Evolutionary conservation across 2,113 vertebrate genomes (phyloP), one percentile per base, ranked within the genome.

Genomic region (Psilopogon haemacephalus): DNA sequence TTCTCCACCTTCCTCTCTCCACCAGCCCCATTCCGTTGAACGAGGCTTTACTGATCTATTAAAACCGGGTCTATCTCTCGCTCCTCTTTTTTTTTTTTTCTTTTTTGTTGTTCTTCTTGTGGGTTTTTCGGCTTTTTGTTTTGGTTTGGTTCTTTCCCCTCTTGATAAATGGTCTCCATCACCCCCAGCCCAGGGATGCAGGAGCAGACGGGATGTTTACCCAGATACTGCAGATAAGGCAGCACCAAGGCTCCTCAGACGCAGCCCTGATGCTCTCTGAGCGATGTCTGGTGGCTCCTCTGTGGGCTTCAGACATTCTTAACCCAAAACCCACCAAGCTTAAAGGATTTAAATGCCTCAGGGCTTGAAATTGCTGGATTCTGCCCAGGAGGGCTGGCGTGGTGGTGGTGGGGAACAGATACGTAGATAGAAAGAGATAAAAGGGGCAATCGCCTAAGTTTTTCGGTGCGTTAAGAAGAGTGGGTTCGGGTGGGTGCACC

Each of bases 161-260:
- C 30, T 9, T 44, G 85, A 91, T 75, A 54, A 75, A 78, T 17
- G 79, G 80, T 32, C 32, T 30, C 0, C 65, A 93, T 84, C 88
- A 15, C 42, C 69, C 2, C 8, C 15, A 58, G 58, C 60, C 32
- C 88, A 26, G 89, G 68, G 88, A 87, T 94, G 89, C 89, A 52
- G 72, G 32, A 88, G 55, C 9, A 54, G 75, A 40, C 55, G 88
- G 83, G 83, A 84, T 93, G 96, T 95, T 95, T 94, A 88, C 55
- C 59, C 42, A 26, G 94, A 80, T 90, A 58, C 21, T 8, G 56
- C 3, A 88, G 96, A 94, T 94, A 91, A 96, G 86, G 32, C 23
- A 64, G 68, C 63, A 14, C 58, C 55, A 42, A 54, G 75, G 78
- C 94, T 95, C 87, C 79, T 78, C 46, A 37, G 46, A 28, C 54